A percentile compares a stretch with the other conserved stretches of the same genome.
Conservation (phyloP, 2,113 vertebrate species). For the Epinephelus moara region DNA sequence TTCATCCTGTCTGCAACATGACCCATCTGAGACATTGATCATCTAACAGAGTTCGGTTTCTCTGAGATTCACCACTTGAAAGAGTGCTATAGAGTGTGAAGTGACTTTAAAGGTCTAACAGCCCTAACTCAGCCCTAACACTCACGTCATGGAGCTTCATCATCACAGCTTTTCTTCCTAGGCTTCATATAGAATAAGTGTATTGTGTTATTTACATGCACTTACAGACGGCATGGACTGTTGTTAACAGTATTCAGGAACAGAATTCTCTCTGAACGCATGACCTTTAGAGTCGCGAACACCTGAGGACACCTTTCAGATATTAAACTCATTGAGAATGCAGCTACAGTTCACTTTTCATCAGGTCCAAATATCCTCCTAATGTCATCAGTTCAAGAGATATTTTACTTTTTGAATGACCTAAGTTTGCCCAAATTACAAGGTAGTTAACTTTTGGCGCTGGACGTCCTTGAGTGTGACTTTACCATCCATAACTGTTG, state of each 20-base stretch:
- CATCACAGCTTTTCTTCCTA: not conserved
- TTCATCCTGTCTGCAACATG: conserved; percentile 30
- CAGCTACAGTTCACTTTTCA: not conserved
- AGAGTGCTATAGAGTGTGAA: not conserved
- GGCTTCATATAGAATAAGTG: not conserved
- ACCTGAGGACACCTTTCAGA: conserved; percentile 3
- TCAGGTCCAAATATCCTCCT: conserved; percentile 4
- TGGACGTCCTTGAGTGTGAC: not conserved
- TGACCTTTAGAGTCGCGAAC: not conserved
- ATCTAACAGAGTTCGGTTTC: conserved; percentile 3
- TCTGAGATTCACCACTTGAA: conserved; percentile 23
- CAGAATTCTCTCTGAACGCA: not conserved
- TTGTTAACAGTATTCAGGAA: not conserved
- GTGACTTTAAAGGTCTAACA: conserved; percentile 14
- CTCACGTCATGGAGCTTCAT: accelerated
- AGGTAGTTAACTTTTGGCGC: not conserved
- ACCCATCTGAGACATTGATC: conserved; percentile 12
- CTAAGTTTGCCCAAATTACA: not conserved
- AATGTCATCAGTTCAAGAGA: conserved; percentile 8
- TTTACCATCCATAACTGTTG: not conserved
- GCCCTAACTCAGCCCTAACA: not conserved
- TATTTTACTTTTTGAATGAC: conserved; percentile 17
- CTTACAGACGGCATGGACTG: not conserved
- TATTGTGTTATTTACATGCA: not conserved
- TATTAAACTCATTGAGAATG: not conserved